These are phyloP conservation scores for Actinernus sp. DNA, from an alignment of 92 coral and sea anemone species.

Conservation along the genomic window DNA sequence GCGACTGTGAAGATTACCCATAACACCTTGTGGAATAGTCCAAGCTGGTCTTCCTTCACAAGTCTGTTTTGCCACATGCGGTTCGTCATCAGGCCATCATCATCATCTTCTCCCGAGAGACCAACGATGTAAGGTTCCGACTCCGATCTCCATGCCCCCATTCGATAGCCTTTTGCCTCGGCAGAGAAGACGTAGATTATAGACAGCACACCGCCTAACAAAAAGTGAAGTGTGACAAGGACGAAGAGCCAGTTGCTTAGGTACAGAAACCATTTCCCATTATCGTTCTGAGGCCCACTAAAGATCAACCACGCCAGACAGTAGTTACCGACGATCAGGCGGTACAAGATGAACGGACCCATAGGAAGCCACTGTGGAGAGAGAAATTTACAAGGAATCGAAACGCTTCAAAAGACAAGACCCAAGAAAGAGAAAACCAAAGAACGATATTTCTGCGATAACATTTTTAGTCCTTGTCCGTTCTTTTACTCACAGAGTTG, in stretches of 20 bases:
- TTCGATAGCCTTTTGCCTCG: constrained; percentile 63
- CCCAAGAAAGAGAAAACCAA: no score
- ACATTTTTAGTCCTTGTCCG: no score
- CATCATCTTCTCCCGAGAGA: constrained; percentile 45
- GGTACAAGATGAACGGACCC: constrained; percentile 65
- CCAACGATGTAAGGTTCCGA: constrained; percentile 81
- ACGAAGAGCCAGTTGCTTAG: constrained; percentile 79
- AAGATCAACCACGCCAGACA: constrained; percentile 75
- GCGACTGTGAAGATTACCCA: constrained; percentile 88
- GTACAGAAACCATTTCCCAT: constrained; percentile 63
- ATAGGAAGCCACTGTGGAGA: constrained; percentile 78
- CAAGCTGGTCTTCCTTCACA: constrained; percentile 43
- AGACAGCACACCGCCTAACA: constrained; percentile 55
- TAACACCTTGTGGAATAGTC: constrained; percentile 58
- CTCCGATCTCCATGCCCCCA: constrained; percentile 33
- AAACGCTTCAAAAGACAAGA: no score
- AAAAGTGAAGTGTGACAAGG: constrained; percentile 58
- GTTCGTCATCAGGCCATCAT: not conserved
- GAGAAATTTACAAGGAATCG: not conserved
- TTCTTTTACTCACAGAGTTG: no score
- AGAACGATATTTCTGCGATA: no score
- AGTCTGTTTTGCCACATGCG: not conserved
- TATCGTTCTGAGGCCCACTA: constrained; percentile 25
- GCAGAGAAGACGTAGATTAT: constrained; percentile 50
- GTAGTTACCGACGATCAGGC: constrained; percentile 69